Evolutionary conservation across 2,888 invertebrate genomes (phyloP).

Genomic region (Anthophora plumipes): DNA sequence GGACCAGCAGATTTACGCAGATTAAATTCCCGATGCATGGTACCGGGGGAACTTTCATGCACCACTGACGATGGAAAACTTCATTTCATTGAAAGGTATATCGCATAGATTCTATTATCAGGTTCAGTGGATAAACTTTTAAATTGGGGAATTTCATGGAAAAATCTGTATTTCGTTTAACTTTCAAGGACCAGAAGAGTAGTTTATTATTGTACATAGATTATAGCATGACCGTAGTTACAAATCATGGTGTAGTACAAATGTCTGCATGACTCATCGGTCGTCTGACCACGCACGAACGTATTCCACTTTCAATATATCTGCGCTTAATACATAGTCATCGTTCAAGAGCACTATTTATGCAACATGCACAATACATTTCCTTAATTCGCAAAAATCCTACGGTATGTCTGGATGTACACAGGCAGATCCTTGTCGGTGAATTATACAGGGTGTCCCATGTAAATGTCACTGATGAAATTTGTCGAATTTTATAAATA

Average conservation of each 20-base stretch:
- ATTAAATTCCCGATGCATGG: constrained; percentile 40
- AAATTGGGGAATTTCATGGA: too few relatives aligned
- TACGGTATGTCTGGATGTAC: neutral
- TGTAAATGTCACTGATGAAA: too few relatives aligned
- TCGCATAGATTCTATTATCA: neutral
- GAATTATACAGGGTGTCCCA: neutral
- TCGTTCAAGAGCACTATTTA: neutral
- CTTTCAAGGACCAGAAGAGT: too few relatives aligned
- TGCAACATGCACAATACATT: too few relatives aligned
- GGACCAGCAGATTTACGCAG: constrained; percentile 48
- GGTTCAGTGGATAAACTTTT: neutral
- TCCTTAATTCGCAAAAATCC: neutral
- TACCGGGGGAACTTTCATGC: neutral
- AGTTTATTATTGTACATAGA: neutral
- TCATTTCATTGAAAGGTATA: neutral
- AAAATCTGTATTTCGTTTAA: too few relatives aligned
- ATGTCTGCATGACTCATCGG: neutral
- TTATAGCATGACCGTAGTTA: neutral
- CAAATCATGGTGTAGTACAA: neutral
- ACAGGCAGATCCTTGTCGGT: neutral
- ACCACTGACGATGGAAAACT: neutral
- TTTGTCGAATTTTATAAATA: too few relatives aligned
- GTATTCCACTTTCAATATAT: neutral
- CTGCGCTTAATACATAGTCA: neutral
- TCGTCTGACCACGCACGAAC: neutral